Base-by-base conservation (phyloP, 35 echinoderm and acorn worm species). In the Ptychodera flava region DNA sequence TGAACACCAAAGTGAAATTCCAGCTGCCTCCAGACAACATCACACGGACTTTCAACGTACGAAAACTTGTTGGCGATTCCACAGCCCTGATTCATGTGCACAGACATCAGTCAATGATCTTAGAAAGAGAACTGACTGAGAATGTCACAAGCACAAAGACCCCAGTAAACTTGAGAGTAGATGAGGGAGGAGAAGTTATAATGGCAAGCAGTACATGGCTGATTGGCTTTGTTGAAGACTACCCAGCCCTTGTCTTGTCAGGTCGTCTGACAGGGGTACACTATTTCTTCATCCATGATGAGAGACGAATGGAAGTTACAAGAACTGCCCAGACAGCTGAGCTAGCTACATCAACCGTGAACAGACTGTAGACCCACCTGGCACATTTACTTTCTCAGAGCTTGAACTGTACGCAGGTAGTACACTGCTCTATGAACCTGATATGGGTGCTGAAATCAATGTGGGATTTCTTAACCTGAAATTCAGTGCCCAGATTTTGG, bases 51-150 rank as follows among this genome's bases (percentile, higher is more conserved):
- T 87, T 96, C 16, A 81, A 90, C 36, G 85, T 96, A 29, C 78
- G 81, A 32, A 96, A 92, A 37, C 80, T 96, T 33, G 88, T 90
- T 78, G 94, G 94, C 38, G 94, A 96, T 87, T 90, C 90, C 28
- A 89, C 91, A 64, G 94, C 84, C 36, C 79, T 96, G 32, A 85
- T 96, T 33, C 94, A 96, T 76, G 88, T 96, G 82, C 94, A 92
- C 86, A 16, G 77, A 0, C 79, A 88, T 16, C 94, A 96, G 2
- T 89, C 80, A 10, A 78, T 96, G 1, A 84, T 90, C 14, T 92
- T 91, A 85, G 94, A 96, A 64, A 86, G 91, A 38, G 77, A 87
- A 1, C 32, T 90, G 14, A 88, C 86, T n/a, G 79, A 30, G 10
- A 96, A 92, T 90, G 52, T 84, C 2, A 90, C 91, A 15, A 84